These are phyloP conservation scores for Oxyruncus cristatus DNA, from an alignment of 2,113 vertebrate genomes.

Conservation along the genomic window DNA sequence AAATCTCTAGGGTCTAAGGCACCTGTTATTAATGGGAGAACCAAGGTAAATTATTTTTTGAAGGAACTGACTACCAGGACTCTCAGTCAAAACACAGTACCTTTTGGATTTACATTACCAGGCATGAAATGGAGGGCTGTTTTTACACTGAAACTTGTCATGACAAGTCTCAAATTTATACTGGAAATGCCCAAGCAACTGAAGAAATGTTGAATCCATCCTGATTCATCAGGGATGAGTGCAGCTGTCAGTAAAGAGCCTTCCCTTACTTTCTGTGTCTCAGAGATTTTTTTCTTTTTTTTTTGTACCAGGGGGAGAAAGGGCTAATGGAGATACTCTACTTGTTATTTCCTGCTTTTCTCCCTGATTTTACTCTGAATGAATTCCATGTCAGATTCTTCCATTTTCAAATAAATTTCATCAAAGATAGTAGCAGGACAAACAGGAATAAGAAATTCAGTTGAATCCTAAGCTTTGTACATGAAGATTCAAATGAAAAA, in stretches of 20 bases:
- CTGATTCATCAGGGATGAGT: neutral
- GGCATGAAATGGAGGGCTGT: neutral
- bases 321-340: neutral
- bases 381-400: neutral
- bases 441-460: neutral
- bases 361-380: neutral
- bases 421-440: neutral
- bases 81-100: neutral
- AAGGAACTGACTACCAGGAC: neutral
- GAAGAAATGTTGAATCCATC: neutral
- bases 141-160: neutral
- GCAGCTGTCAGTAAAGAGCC: neutral
- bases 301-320: neutral
- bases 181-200: neutral
- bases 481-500: neutral
- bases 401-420: neutral
- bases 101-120: neutral
- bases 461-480: neutral
- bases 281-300: neutral
- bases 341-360: neutral
- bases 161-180: neutral
- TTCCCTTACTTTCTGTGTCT: neutral
- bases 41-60: neutral
- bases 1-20: neutral
- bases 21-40: neutral